Conservation (phyloP, 2,113 vertebrate genomes). For the Antechinus stuartii region DNA sequence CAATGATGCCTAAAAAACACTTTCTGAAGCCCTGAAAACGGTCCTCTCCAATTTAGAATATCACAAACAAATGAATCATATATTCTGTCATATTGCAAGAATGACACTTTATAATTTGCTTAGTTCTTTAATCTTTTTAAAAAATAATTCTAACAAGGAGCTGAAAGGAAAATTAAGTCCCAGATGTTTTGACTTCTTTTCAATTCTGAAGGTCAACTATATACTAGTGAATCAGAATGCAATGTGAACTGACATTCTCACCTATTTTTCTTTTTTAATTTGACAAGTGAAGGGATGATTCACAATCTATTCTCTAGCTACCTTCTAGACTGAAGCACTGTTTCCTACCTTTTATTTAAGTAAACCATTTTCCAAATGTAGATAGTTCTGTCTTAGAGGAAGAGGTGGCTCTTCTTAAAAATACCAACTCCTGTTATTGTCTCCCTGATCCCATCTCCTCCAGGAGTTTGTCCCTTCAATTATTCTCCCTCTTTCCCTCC, state of each 20-base stretch:
- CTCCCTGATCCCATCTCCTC: background rate
- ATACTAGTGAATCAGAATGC: conserved; percentile 68
- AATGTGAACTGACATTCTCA: conserved; percentile 74
- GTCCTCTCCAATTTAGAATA: conserved; percentile 31
- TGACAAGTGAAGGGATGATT: background rate
- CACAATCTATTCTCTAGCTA: conserved; percentile 62
- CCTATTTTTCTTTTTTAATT: conserved; percentile 50
- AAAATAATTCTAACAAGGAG: conserved; percentile 66
- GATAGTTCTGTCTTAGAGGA: background rate
- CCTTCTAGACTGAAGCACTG: conserved; percentile 33
- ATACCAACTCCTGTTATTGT: background rate
- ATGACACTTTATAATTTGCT: conserved; percentile 57
- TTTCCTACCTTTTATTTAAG: background rate
- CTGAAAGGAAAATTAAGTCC: conserved; percentile 77
- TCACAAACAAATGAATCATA: conserved; percentile 38
- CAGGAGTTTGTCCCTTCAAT: background rate
- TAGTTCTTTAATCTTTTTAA: conserved; percentile 63
- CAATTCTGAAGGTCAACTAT: conserved; percentile 74
- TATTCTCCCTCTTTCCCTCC: background rate
- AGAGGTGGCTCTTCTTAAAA: background rate
- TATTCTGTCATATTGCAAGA: conserved; percentile 25
- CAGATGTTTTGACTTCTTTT: conserved; percentile 72
- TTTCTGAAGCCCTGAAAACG: conserved; percentile 43
- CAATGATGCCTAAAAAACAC: background rate
- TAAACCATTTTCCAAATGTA: background rate